Evolutionary conservation across 2,797 vertebrate species (phyloP).

Genomic region (Danio choprae): DNA sequence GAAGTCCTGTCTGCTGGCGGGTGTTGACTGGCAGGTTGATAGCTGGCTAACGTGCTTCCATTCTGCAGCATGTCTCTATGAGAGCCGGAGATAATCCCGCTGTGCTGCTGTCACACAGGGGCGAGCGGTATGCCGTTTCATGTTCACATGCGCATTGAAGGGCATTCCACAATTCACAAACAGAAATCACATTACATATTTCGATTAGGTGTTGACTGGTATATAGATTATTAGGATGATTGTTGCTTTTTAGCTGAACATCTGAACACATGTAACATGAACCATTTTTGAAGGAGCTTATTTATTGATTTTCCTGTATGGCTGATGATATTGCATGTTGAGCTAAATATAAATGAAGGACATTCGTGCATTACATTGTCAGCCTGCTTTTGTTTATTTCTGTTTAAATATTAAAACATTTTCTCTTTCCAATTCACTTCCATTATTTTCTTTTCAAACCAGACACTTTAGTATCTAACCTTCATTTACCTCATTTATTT

Average conservation of each 20-base stretch:
- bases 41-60: slow-evolving; percentile 36
- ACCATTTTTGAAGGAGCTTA: not conserved
- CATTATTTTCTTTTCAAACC: slow-evolving; percentile 20
- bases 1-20: slow-evolving; percentile 49
- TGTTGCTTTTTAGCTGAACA: not conserved
- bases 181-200: not conserved
- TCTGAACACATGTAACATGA: not conserved
- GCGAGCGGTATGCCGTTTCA: slow-evolving; percentile 3
- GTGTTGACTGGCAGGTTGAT: slow-evolving; percentile 51
- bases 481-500: slow-evolving; percentile 28
- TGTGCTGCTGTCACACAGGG: slow-evolving; percentile 34
- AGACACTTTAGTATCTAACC: slow-evolving; percentile 30
- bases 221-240: not conserved
- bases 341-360: not conserved
- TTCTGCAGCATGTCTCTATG: slow-evolving; percentile 29
- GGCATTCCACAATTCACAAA: not conserved
- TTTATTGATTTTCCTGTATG: not conserved
- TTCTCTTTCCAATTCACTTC: not conserved
- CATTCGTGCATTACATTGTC: not conserved
- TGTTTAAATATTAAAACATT: not conserved
- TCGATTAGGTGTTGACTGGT: not conserved
- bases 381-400: not conserved
- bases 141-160: slow-evolving; percentile 19
- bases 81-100: slow-evolving; percentile 28
- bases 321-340: not conserved